These are phyloP conservation scores for Champsocephalus gunnari DNA, from an alignment of 2,797 vertebrate genomes.

Conservation along the genomic window DNA sequence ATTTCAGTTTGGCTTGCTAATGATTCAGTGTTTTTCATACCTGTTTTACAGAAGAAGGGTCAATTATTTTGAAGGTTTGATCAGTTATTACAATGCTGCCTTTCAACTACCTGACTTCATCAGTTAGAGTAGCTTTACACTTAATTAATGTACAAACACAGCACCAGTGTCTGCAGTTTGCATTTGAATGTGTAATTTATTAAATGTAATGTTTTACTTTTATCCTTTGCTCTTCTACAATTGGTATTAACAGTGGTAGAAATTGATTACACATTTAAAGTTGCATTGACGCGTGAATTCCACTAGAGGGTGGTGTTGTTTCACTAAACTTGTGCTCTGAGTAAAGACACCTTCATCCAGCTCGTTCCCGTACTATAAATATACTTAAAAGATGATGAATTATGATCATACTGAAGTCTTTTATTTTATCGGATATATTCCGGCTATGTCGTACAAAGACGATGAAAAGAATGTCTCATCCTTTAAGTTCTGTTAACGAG, in stretches of 20 bases:
- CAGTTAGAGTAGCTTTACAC: not conserved
- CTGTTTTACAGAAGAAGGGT: not conserved
- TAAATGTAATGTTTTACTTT: not conserved
- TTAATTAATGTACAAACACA: not conserved
- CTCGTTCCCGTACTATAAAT: no score
- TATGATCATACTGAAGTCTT: constrained; percentile 8
- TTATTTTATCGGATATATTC: not conserved
- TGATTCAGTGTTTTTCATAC: constrained; percentile 1
- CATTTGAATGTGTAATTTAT: not conserved
- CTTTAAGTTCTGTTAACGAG: not conserved
- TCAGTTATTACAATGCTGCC: constrained; percentile 12
- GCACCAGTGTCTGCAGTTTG: not conserved
- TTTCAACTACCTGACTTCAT: not conserved
- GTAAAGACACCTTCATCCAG: not conserved
- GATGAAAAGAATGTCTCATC: not conserved
- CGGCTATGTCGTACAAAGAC: not conserved
- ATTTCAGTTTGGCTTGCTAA: constrained; percentile 4
- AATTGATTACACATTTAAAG: not conserved
- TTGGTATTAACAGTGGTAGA: not conserved
- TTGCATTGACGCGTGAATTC: not conserved
- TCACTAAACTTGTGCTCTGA: not conserved
- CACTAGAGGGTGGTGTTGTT: constrained; percentile 57
- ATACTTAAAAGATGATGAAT: not conserved
- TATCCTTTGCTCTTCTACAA: not conserved
- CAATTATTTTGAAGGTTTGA: constrained; percentile 17